These are phyloP conservation scores for Andrena marginata DNA, from an alignment of 2,888 invertebrate species.

Conservation along the genomic window DNA sequence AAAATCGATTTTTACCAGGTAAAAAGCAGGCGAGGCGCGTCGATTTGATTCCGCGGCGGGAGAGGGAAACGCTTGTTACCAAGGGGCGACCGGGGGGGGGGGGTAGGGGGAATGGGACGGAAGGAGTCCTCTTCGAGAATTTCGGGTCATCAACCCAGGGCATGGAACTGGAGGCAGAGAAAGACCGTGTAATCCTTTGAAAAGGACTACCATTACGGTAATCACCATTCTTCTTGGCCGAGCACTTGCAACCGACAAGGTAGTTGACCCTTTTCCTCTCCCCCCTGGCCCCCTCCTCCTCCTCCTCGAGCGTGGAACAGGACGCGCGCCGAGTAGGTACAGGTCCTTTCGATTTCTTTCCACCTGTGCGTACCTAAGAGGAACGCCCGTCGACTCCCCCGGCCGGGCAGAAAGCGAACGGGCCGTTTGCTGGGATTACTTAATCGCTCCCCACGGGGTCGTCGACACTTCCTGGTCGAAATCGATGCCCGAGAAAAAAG, in stretches of 20 bases:
- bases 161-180: conserved; percentile 40
- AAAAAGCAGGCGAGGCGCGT: background rate
- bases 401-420: conserved; percentile 12
- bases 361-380: conserved; percentile 30
- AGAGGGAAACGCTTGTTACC: too few species aligned
- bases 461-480: conserved; percentile 42
- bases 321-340: conserved; percentile 28
- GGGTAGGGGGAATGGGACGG: conserved; percentile 14
- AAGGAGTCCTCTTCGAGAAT: conserved; percentile 36
- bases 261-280: conserved; percentile 63
- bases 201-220: conserved; percentile 68
- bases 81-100: background rate
- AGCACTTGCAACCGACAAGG: conserved; percentile 61
- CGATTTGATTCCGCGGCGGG: background rate
- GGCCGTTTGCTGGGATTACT: conserved; percentile 37
- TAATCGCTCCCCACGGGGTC: conserved; percentile 40
- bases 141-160: conserved; percentile 48
- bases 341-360: conserved; percentile 67
- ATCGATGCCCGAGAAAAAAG: background rate
- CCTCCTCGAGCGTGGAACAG: conserved; percentile 13
- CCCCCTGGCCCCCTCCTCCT: conserved; percentile 33
- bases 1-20: conserved; percentile 21
- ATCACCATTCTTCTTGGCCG: conserved; percentile 68
- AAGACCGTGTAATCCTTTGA: conserved; percentile 59
- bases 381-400: conserved; percentile 16